phyloP scores from a whole-genome alignment of 2,888 invertebrate species.

The Synergus itoensis region DNA sequence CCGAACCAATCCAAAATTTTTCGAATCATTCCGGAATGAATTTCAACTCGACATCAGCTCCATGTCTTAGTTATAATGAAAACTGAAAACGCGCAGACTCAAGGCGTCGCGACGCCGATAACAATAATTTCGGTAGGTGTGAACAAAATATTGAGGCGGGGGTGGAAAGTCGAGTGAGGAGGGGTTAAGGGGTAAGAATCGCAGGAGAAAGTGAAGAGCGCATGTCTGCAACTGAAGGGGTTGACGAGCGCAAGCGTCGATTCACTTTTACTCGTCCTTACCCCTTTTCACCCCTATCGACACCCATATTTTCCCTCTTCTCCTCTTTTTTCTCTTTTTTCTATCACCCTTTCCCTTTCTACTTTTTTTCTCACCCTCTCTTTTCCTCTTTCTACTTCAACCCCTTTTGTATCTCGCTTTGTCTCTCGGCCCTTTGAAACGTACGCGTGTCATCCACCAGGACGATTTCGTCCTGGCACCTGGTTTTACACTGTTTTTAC shows the following conservation, averaged over 20 bases:
- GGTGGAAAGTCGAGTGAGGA: slow-evolving; percentile 49
- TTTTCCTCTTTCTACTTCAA: slow-evolving; percentile 49
- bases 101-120: slow-evolving; percentile 71
- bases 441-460: slow-evolving; percentile 72
- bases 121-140: slow-evolving; percentile 74
- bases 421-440: slow-evolving; percentile 57
- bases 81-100: slow-evolving; percentile 55
- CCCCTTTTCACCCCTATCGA: slow-evolving; percentile 52
- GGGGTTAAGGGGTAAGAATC: slow-evolving; percentile 10
- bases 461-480: slow-evolving; percentile 72
- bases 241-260: slow-evolving; percentile 70
- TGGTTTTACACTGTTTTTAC: slow-evolving; percentile 66
- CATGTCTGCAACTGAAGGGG: slow-evolving; percentile 49
- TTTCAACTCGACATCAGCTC: no score
- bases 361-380: slow-evolving; percentile 51
- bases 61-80: no score
- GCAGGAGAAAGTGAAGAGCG: slow-evolving; percentile 48
- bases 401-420: slow-evolving; percentile 49
- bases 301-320: slow-evolving; percentile 41
- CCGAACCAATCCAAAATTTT: no score
- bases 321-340: slow-evolving; percentile 52
- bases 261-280: slow-evolving; percentile 64
- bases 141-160: slow-evolving; percentile 67
- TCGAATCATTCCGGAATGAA: no score
- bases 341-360: slow-evolving; percentile 45